Percentiles rank a stretch among this genome's conserved stretches.
These are phyloP conservation scores for Cyprinodon tularosa DNA, from an alignment of 2,113 vertebrate genomes.

Conservation along the genomic window DNA sequence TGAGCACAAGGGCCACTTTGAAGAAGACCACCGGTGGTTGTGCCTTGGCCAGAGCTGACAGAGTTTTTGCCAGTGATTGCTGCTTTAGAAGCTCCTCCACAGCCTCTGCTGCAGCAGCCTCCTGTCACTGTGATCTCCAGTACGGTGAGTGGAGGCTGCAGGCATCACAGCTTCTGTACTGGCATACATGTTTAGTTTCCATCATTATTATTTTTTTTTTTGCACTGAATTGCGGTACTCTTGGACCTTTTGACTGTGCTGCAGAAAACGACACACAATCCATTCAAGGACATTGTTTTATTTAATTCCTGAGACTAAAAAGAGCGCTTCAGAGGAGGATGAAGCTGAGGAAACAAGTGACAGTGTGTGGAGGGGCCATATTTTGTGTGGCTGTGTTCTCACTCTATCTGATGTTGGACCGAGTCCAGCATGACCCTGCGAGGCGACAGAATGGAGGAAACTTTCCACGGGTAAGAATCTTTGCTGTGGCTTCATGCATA, in stretches of 20 bases:
- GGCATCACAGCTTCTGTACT: conserved; percentile 32
- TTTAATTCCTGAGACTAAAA: conserved; percentile 8
- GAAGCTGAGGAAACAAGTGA: conserved; percentile 99
- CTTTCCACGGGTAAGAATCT: conserved; percentile 90
- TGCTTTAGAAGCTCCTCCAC: conserved; percentile 55
- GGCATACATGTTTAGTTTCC: conserved; percentile 27
- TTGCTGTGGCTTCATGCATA: not conserved
- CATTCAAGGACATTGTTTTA: conserved; percentile 23
- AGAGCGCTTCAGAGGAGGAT: conserved; percentile 72
- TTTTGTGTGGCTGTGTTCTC: conserved; percentile 99
- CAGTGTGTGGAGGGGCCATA: conserved; percentile 94
- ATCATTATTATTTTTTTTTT: conserved; percentile 19
- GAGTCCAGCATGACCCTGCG: conserved; percentile 93
- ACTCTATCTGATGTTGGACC: conserved; percentile 97
- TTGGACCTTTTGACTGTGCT: conserved; percentile 29
- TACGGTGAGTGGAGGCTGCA: conserved; percentile 64
- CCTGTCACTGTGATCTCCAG: conserved; percentile 39
- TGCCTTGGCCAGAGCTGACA: conserved; percentile 69
- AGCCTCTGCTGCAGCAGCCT: conserved; percentile 29
- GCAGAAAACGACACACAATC: conserved; percentile 7
- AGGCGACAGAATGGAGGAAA: conserved; percentile 90
- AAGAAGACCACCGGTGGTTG: conserved; percentile 69
- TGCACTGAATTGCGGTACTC: conserved; percentile 27
- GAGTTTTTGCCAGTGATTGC: conserved; percentile 62
- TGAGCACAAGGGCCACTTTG: conserved; percentile 75